Conservation (phyloP, 2,888 invertebrate genomes). For the Sialis lutaria region DNA sequence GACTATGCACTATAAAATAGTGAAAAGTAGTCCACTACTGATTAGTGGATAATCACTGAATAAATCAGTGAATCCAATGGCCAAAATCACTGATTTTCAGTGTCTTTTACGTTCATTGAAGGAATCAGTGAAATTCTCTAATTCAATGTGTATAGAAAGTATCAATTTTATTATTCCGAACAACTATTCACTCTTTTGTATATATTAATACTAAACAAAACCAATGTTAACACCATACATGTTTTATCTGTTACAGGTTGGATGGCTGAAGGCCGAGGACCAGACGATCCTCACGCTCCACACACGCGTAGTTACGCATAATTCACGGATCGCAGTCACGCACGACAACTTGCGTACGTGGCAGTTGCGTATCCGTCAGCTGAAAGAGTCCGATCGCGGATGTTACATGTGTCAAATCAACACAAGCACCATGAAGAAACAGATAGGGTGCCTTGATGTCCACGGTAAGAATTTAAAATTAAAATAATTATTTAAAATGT, state of each 20-base stretch:
- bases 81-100: no score
- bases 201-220: neutral
- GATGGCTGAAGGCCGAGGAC: slow-evolving; percentile 59
- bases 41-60: no score
- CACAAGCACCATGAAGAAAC: slow-evolving; percentile 59
- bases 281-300: slow-evolving; percentile 59
- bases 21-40: no score
- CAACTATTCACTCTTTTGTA: no score
- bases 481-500: no score
- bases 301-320: slow-evolving; percentile 57
- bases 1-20: no score
- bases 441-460: slow-evolving; percentile 60
- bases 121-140: no score
- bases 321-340: slow-evolving; percentile 48
- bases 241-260: slow-evolving; percentile 36
- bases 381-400: slow-evolving; percentile 55
- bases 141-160: no score
- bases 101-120: no score
- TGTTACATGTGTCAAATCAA: slow-evolving; percentile 73
- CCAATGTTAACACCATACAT: neutral
- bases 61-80: no score
- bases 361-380: slow-evolving; percentile 53
- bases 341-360: slow-evolving; percentile 53
- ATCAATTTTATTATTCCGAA: no score
- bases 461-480: slow-evolving; percentile 44